These are phyloP conservation scores for Planiliza haematocheilus DNA, from an alignment of 2,113 vertebrate species.

Conservation along the genomic window DNA sequence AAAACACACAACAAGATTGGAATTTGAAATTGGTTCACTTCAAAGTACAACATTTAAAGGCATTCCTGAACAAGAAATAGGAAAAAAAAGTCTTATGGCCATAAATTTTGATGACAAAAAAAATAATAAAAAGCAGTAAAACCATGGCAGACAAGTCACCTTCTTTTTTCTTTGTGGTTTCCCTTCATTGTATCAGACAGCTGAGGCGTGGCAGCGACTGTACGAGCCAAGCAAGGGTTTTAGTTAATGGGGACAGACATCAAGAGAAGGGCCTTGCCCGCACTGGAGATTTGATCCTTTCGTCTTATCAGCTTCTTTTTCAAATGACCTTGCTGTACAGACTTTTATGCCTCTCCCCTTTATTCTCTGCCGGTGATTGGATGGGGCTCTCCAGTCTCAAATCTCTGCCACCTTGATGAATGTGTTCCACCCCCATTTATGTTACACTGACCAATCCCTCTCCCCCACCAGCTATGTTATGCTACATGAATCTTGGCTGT, in stretches of 20 bases:
- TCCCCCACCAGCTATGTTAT: constrained; percentile 15
- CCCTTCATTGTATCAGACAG: constrained; percentile 50
- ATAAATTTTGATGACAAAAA: constrained; percentile 36
- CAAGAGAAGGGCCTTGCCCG: constrained; percentile 53
- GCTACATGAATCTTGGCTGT: constrained; percentile 51
- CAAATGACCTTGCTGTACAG: constrained; percentile 76
- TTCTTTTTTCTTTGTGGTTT: neutral
- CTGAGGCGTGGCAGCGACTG: constrained; percentile 48
- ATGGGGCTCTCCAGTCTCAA: constrained; percentile 68
- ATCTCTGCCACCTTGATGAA: constrained; percentile 75
- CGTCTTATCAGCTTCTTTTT: constrained; percentile 78
- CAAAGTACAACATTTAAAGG: constrained; percentile 17
- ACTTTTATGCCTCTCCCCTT: constrained; percentile 72
- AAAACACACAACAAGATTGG: neutral
- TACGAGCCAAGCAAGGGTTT: constrained; percentile 41
- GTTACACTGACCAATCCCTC: constrained; percentile 56
- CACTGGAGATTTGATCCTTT: constrained; percentile 73
- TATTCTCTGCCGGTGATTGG: constrained; percentile 73
- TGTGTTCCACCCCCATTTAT: constrained; percentile 68
- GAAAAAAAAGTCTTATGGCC: neutral
- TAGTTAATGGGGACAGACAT: constrained; percentile 73
- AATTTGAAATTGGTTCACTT: neutral
- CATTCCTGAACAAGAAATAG: neutral
- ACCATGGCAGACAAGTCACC: neutral
- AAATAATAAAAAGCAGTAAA: constrained; percentile 38